Base-by-base conservation (phyloP, 2,888 invertebrate species). In the Thereva unica region DNA sequence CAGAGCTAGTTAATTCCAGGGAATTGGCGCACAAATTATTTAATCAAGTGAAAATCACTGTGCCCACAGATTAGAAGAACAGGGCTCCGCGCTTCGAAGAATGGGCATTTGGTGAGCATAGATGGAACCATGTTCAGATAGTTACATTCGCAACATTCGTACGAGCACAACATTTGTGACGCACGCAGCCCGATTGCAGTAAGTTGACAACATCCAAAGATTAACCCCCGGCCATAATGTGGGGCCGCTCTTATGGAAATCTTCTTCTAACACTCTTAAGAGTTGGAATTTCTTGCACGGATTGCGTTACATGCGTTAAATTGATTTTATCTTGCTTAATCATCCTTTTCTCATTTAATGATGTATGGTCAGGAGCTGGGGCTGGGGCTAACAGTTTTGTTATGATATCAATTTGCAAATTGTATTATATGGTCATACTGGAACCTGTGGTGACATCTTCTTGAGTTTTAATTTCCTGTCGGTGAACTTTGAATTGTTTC, bases 11-110 rank as follows among this genome's bases (percentile, higher is more conserved):
- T 61, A 61, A 50, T 50, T 42, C 50, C 49, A 44, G 35, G n/a
- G 63, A 64, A 64, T 64, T 64, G 63, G 63, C 53, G 53, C 63
- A 64, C 63, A 64, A 64, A 64, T 64, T 64, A 64, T 64, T 64
- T 53, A 64, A 64, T 64, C 42, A 53, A 64, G 52, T 50, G 50
- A 52, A 63, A 63, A 47, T 38, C 23, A 47, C 45, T 59, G 57
- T 12, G 57, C 7, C 57, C 47, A 47, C 47, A 47, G 35, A 37
- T 38, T 47, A 45, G 37, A 38, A 42, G 41, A 38, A 12, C 45
- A 9, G 35, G 44, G 38, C 8, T 38, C 55, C 55, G 57, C 55
- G 57, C 47, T 59, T 45, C 37, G 6, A 23, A 23, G 23, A 23
- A 23, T 40, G 12, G 41, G 12, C 12, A 59, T 37, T 59, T 47